Evolutionary conservation across 2,888 invertebrate species (phyloP).

Genomic region (Zygothrica quintamaculata): DNA sequence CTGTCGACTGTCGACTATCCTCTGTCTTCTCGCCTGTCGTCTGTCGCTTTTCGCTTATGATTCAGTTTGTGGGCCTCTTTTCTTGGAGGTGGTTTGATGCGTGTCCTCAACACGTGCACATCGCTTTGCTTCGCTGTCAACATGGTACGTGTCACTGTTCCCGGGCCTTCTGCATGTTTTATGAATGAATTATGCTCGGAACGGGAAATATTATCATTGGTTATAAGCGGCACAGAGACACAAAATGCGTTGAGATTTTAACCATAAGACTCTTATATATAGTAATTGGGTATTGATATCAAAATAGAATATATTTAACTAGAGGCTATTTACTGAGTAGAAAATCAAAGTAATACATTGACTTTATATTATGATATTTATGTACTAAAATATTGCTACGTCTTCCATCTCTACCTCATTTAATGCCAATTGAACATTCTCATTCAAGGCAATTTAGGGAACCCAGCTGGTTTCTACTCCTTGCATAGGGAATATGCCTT

Average conservation of each 20-base stretch:
- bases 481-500: conserved; percentile 5
- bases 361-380: too few relatives aligned
- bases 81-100: background rate
- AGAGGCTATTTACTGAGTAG: too few relatives aligned
- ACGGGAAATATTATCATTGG: conserved; percentile 45
- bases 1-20: conserved; percentile 16
- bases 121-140: conserved; percentile 49
- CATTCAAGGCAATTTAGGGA: conserved; percentile 13
- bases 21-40: conserved; percentile 3
- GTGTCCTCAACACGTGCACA: conserved; percentile 51
- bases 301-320: too few relatives aligned
- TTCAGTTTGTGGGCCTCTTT: background rate
- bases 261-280: background rate
- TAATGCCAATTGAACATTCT: too few relatives aligned
- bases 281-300: background rate
- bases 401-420: too few relatives aligned
- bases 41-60: background rate
- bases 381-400: too few relatives aligned
- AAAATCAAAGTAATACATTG: too few relatives aligned
- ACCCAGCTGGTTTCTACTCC: conserved; percentile 16
- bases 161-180: conserved; percentile 47
- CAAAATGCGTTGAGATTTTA: background rate
- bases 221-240: conserved; percentile 32
- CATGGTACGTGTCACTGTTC: conserved; percentile 52
- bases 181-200: conserved; percentile 67